Conservation (phyloP, 2,888 invertebrate genomes). For the Amitus sp. region DNA sequence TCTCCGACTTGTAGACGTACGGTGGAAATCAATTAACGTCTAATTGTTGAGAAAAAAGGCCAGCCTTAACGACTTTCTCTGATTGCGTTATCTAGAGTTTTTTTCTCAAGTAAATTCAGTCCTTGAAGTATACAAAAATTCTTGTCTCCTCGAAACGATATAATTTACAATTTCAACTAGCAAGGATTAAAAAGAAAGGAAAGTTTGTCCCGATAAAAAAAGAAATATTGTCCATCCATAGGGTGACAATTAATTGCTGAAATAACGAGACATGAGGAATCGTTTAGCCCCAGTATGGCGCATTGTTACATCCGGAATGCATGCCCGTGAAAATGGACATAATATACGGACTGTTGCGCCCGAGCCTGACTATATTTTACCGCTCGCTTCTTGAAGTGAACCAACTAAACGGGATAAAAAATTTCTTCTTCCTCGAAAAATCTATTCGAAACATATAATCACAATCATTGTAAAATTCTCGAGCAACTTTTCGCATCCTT, state of each 20-base stretch:
- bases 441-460: neutral
- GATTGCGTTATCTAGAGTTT: conserved; percentile 19
- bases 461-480: too few relatives aligned
- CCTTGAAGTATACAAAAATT: too few relatives aligned
- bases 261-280: conserved; percentile 61
- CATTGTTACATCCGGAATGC: conserved; percentile 50
- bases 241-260: conserved; percentile 57
- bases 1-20: conserved; percentile 51
- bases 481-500: too few relatives aligned
- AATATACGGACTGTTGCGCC: conserved; percentile 61
- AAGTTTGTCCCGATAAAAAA: conserved; percentile 18
- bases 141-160: neutral
- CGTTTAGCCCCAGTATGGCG: conserved; percentile 54
- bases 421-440: conserved; percentile 9
- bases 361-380: conserved; percentile 59
- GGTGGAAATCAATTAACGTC: conserved; percentile 58
- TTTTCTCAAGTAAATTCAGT: too few relatives aligned
- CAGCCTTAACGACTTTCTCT: conserved; percentile 11
- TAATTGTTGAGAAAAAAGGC: conserved; percentile 45
- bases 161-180: neutral
- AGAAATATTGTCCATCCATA: conserved; percentile 23
- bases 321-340: conserved; percentile 52
- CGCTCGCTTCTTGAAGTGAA: conserved; percentile 55
- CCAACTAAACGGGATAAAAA: conserved; percentile 38
- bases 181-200: conserved; percentile 12